These are phyloP conservation scores for Leguminivora glycinivorella DNA, from an alignment of 1,140 invertebrate species.

Conservation along the genomic window DNA sequence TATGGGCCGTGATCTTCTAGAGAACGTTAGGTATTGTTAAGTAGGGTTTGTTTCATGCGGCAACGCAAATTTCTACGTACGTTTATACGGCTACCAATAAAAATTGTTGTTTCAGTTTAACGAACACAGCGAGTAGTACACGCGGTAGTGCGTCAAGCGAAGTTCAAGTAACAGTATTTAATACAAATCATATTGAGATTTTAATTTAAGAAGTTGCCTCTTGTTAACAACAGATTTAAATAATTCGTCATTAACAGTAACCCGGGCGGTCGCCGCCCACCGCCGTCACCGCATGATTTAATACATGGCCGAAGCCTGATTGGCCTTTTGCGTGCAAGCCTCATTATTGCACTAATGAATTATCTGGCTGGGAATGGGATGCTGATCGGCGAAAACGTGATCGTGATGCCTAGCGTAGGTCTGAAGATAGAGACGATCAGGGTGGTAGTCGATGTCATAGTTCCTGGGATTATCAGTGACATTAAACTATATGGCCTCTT, in stretches of 20 bases:
- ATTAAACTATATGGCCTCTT: too few relatives aligned
- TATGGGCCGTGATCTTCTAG: too few relatives aligned
- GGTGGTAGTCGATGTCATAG: background rate
- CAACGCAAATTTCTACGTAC: too few relatives aligned
- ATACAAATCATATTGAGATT: too few relatives aligned
- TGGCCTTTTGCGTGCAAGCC: constrained; percentile 17
- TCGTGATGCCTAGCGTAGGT: background rate
- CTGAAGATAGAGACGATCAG: background rate
- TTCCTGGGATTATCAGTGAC: background rate
- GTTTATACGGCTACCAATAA: too few relatives aligned
- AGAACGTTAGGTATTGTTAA: too few relatives aligned
- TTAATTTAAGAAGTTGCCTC: too few relatives aligned
- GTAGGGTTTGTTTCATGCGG: too few relatives aligned
- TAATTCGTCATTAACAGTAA: constrained; percentile 38
- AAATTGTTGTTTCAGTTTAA: too few relatives aligned
- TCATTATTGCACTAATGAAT: constrained; percentile 26
- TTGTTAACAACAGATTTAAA: constrained; percentile 35
- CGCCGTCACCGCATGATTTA: constrained; percentile 23
- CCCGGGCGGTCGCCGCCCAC: constrained; percentile 23
- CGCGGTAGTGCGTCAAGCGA: too few relatives aligned
- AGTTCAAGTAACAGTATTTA: too few relatives aligned
- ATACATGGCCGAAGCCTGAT: background rate
- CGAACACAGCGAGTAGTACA: too few relatives aligned
- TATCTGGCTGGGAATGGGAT: constrained; percentile 14
- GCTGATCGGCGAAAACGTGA: constrained; percentile 20